Base-by-base conservation (phyloP, 2,113 vertebrate species). In the Dunckerocampus dactyliophorus region DNA sequence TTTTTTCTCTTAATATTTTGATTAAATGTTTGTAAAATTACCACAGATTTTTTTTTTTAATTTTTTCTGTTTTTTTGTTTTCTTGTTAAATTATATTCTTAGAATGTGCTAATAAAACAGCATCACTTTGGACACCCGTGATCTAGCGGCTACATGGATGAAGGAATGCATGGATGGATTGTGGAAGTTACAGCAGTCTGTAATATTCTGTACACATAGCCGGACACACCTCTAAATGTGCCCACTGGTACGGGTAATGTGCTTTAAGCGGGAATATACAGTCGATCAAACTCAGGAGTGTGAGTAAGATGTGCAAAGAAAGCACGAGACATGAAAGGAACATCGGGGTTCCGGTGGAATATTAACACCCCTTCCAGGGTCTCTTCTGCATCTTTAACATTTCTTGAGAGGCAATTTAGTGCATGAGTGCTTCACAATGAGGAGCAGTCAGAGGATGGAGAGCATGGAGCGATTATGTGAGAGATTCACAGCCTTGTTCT, bases 381-480 rank as follows among this genome's bases (percentile, higher is more conserved):
- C 58, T 52, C 49, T 69, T 58, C 54, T 71, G 48, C 37, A 6
- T 13, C 62, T 63, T 59, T 65, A 67, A n/a, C 28, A 22, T 72
- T 64, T 63, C 59, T 65, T 63, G 21, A 70, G 37, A 79, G 68
- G 69, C 62, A 70, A 75, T 78, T 78, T 78, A 47, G 47, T 21
- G 59, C 72, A 50, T 67, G 47, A 82, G 50, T 57, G 61, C 22
- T 34, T 71, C 51, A 59, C 60, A 24, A 54, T 16, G 22, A 63
- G 51, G 59, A 42, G 42, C 65, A 24, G 60, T 52, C 67, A 47
- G 43, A 22, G 59, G 20, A 53, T 55, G 49, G 21, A 50, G 37
- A n/a, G 28, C 20, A 65, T 19, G 12, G 17, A 24, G n/a, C 21
- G 31, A 69, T 49, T 31, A 47, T 28, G 12, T 20, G 15, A 49